Base-by-base conservation (phyloP, 2,113 vertebrate genomes). In the Heteronetta atricapilla region DNA sequence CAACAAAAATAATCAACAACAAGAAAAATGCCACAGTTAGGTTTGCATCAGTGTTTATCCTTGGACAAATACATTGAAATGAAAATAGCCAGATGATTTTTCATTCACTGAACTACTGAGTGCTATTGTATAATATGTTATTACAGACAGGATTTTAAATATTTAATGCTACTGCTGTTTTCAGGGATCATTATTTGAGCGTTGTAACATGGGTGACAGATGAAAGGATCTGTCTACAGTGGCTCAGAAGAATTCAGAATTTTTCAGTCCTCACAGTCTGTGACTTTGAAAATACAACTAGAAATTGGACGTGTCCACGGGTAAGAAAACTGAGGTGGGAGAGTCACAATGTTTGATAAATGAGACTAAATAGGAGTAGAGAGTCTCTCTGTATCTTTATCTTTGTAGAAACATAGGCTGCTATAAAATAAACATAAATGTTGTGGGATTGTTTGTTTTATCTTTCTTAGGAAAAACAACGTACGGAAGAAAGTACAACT, bases 231-330 rank as follows among this genome's bases (percentile, higher is more conserved):
- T 97, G 96, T 64, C 62, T 98, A 74, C 98, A 98, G 53, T 98
- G 98, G 98, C 97, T 98, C 50, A 94, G 90, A 90, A 98, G 98
- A 85, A 98, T 97, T 96, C 98, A 98, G 86, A 98, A 98, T 97
- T 97, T 97, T 93, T 98, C 98, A 7, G 55, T 98, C 56, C 96
- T 98, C 78, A 36, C 87, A 29, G 69, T 98, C 75, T 98, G 98
- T 97, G 97, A 98, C 64, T 97, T 97, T 42, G 15, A 76, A 36
- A 48, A 22, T 13, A 6, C 20, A 46, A 10, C 1, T 53, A 21
- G 10, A 33, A 62, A 0, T 16, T 98, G 98, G 98, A 66, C 6
- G 2, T 98, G 97, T 94, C 86, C 55, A 59, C 29, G 3, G 97
- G 98, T 98, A 97, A 97, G 96, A 82, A 20, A 80, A 66, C 68